Percentiles rank a stretch among this genome's conserved stretches.
Evolutionary conservation across 2,888 invertebrate genomes (phyloP).

Genomic region (Hydropsyche betteni): DNA sequence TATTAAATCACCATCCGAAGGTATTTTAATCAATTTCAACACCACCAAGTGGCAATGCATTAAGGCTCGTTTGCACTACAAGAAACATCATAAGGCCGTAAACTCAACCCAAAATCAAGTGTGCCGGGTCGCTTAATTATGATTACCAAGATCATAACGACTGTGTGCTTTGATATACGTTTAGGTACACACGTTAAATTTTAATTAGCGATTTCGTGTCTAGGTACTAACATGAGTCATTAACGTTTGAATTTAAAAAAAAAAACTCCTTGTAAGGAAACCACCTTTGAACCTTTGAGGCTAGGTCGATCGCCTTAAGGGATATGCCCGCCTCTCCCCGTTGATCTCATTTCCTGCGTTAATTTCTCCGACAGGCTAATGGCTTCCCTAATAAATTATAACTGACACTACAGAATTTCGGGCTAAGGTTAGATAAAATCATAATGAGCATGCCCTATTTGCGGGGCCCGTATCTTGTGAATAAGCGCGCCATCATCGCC

Average conservation of each 20-base stretch:
- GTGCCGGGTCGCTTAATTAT: constrained; percentile 10
- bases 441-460: constrained; percentile 49
- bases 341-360: constrained; percentile 40
- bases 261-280: too few species aligned
- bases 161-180: constrained; percentile 15
- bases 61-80: not conserved
- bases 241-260: too few species aligned
- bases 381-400: constrained; percentile 44
- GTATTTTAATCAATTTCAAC: not conserved
- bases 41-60: not conserved
- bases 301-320: constrained; percentile 5
- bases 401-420: constrained; percentile 40
- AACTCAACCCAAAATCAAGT: constrained; percentile 8
- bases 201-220: constrained; percentile 1
- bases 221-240: not conserved
- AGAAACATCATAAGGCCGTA: constrained; percentile 16
- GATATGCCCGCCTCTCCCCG: not conserved
- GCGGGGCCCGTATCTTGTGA: not conserved
- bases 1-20: not conserved
- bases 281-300: too few species aligned
- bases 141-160: constrained; percentile 29
- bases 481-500: constrained; percentile 24
- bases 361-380: constrained; percentile 45
- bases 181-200: constrained; percentile 17
- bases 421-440: constrained; percentile 33